A percentile compares a stretch with the other conserved stretches of the same genome.
phyloP scores from a whole-genome alignment of 2,888 invertebrate genomes.

The Coenonympha arcania region DNA sequence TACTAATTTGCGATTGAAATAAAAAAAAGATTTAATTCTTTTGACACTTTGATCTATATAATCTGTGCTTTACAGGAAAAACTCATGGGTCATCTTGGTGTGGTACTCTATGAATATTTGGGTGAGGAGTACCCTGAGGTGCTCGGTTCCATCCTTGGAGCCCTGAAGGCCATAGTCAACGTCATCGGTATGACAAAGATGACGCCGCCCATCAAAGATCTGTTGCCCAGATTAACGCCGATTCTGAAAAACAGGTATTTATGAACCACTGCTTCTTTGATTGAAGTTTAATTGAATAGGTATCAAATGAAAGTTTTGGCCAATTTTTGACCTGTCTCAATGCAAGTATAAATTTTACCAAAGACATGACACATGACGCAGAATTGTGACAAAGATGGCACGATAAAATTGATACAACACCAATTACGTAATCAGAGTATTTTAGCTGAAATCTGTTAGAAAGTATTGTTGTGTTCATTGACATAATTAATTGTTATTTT shows the following conservation, averaged over 20 bases:
- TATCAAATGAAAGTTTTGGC: too few species aligned
- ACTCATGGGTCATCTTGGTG: conserved; percentile 99
- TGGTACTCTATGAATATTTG: conserved; percentile 98
- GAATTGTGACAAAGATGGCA: too few species aligned
- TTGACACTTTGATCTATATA: background rate
- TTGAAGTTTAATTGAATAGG: background rate
- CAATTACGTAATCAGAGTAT: too few species aligned
- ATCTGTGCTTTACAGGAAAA: conserved; percentile 80
- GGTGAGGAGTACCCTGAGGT: conserved; percentile 99
- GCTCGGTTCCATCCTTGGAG: conserved; percentile 97
- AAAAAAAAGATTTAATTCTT: too few species aligned
- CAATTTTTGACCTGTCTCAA: too few species aligned
- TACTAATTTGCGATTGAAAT: too few species aligned
- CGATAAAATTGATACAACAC: too few species aligned
- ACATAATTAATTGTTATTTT: background rate
- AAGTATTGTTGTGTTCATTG: too few species aligned
- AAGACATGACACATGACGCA: too few species aligned
- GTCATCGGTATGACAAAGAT: conserved; percentile 99
- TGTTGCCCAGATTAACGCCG: conserved; percentile 95
- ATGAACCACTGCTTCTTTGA: background rate
- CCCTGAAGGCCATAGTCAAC: conserved; percentile 98
- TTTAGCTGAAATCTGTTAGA: too few species aligned
- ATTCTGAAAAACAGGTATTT: conserved; percentile 95
- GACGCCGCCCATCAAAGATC: conserved; percentile 99
- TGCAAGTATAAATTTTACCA: too few species aligned